These are phyloP conservation scores for Clivina fossor DNA, from an alignment of 2,888 invertebrate species.

Conservation along the genomic window DNA sequence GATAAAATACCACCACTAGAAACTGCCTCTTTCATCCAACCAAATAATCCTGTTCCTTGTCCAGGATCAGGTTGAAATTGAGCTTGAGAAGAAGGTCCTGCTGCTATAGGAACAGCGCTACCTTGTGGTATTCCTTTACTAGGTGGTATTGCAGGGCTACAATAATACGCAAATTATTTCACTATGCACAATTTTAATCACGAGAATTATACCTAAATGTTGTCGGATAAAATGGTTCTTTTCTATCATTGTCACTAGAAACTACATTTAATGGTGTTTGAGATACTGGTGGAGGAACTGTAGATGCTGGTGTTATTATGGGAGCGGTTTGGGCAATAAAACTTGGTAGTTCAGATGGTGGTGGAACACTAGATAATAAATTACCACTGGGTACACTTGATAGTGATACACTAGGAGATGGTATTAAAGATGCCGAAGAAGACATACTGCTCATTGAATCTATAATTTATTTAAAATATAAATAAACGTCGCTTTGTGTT, in stretches of 20 bases:
- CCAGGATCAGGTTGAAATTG: constrained; percentile 53
- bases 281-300: constrained; percentile 31
- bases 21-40: constrained; percentile 73
- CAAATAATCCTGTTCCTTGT: constrained; percentile 62
- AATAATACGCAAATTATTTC: constrained; percentile 36
- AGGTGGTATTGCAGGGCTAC: constrained; percentile 52
- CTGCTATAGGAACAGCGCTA: constrained; percentile 40
- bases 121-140: constrained; percentile 46
- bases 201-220: constrained; percentile 53
- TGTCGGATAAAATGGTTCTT: constrained; percentile 49
- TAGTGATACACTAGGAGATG: constrained; percentile 53
- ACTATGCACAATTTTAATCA: too few relatives aligned
- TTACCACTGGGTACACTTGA: constrained; percentile 55
- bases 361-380: constrained; percentile 68
- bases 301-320: constrained; percentile 37
- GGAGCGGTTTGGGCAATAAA: constrained; percentile 55
- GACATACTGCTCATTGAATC: constrained; percentile 53
- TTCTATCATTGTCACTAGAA: neutral
- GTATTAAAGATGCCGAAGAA: constrained; percentile 51
- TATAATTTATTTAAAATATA: constrained; percentile 36
- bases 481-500: neutral
- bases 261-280: constrained; percentile 22
- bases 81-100: constrained; percentile 42
- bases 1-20: constrained; percentile 65
- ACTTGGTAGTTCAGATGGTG: constrained; percentile 68